A percentile compares a stretch with the other conserved stretches of the same genome.
Evolutionary conservation across 2,797 vertebrate species (phyloP).

Genomic region (Anniella stebbinsi): DNA sequence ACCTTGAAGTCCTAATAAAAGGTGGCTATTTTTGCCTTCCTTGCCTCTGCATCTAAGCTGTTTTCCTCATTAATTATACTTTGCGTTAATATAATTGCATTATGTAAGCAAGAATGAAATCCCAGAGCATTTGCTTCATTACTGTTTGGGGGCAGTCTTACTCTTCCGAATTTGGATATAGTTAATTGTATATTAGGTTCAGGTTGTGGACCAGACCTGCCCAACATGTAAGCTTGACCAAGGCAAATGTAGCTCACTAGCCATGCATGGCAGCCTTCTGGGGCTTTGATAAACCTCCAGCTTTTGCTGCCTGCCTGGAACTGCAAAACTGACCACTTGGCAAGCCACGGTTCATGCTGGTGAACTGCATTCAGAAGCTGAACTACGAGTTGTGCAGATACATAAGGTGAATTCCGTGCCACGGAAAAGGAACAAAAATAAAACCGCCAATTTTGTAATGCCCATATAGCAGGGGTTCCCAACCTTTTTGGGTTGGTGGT

Average conservation of each 20-base stretch:
- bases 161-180: constrained; percentile 60
- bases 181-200: constrained; percentile 55
- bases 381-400: too few relatives aligned
- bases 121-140: constrained; percentile 61
- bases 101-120: constrained; percentile 70
- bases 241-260: background rate
- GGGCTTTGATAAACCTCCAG: too few relatives aligned
- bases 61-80: constrained; percentile 82
- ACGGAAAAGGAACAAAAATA: too few relatives aligned
- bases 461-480: too few relatives aligned
- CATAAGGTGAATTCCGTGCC: too few relatives aligned
- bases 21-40: constrained; percentile 77
- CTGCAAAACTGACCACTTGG: too few relatives aligned
- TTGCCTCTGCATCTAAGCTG: constrained; percentile 76
- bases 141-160: constrained; percentile 56
- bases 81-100: constrained; percentile 77
- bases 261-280: background rate
- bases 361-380: background rate
- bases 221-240: background rate
- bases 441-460: too few relatives aligned
- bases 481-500: too few relatives aligned
- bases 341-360: background rate
- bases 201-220: constrained; percentile 38
- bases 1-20: constrained; percentile 88
- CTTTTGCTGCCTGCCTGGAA: background rate